Conservation (phyloP, 2,113 vertebrate species). For the Nanorana parkeri region DNA sequence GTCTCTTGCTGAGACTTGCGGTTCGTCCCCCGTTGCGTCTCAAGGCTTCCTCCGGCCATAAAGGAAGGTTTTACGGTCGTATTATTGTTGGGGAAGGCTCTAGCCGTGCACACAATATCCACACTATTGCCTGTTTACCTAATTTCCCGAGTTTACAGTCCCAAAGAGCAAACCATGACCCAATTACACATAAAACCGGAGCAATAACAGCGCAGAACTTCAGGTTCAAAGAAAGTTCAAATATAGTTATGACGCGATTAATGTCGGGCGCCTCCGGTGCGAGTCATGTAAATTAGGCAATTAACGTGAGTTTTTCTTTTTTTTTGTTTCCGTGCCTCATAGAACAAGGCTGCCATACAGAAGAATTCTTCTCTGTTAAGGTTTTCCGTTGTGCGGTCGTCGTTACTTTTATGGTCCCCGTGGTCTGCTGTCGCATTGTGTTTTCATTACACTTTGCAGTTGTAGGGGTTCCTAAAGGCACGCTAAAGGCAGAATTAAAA, state of each 20-base stretch:
- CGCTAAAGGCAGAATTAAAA: too few species aligned
- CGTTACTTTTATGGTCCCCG: not conserved
- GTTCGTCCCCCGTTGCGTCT: too few species aligned
- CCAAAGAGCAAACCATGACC: conserved; percentile 19
- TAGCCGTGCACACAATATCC: not conserved
- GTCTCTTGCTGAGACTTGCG: too few species aligned
- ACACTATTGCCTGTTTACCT: not conserved
- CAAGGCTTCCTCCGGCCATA: too few species aligned
- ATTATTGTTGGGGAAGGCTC: not conserved
- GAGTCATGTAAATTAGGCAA: conserved; percentile 36
- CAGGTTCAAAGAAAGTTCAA: conserved; percentile 26
- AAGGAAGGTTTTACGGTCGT: too few species aligned
- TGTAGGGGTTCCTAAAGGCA: too few species aligned
- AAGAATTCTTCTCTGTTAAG: not conserved
- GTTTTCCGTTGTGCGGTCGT: not conserved
- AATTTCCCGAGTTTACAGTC: conserved; percentile 12
- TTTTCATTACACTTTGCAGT: conserved; percentile 3
- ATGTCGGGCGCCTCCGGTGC: not conserved
- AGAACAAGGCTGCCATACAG: conserved; percentile 11
- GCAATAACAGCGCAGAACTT: conserved; percentile 7
- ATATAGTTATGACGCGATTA: conserved; percentile 39
- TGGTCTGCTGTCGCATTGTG: not conserved
- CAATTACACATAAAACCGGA: conserved; percentile 23
- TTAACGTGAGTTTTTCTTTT: conserved; percentile 5
- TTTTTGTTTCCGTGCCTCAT: not conserved